Evolutionary conservation across 2,888 invertebrate species (phyloP).

Genomic region (Octonoba sinensis): DNA sequence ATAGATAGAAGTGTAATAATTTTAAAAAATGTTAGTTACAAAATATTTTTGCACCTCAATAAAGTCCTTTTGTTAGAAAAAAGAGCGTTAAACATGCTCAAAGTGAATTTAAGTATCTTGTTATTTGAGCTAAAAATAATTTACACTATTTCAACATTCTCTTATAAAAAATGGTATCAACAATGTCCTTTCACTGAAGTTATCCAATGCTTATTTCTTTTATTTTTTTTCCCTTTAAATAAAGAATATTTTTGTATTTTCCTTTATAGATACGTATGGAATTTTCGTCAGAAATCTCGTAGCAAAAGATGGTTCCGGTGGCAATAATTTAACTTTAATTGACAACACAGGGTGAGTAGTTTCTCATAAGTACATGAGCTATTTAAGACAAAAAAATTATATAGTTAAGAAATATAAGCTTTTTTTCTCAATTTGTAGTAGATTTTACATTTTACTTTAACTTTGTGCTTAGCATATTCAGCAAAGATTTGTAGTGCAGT

Average conservation of each 20-base stretch:
- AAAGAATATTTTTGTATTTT: background rate
- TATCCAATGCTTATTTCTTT: too few species aligned
- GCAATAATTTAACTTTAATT: slow-evolving; percentile 67
- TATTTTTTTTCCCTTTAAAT: background rate
- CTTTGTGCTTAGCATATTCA: background rate
- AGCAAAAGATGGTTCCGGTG: slow-evolving; percentile 84
- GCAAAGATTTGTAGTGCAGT: too few species aligned
- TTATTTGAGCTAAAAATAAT: too few species aligned
- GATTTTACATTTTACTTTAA: background rate
- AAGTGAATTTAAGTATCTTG: too few species aligned
- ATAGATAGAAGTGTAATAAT: too few species aligned
- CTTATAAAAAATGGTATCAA: background rate
- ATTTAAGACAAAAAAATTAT: background rate
- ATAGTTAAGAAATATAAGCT: too few species aligned
- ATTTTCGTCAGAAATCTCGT: slow-evolving; percentile 94
- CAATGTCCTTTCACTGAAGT: too few species aligned
- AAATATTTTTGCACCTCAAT: too few species aligned
- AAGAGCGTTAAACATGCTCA: too few species aligned
- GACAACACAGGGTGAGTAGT: slow-evolving; percentile 67
- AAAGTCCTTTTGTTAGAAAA: too few species aligned
- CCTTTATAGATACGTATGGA: slow-evolving; percentile 79
- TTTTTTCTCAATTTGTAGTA: background rate
- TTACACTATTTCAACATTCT: too few species aligned
- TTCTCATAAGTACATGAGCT: background rate
- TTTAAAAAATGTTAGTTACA: too few species aligned